Evolutionary conservation across 2,888 invertebrate species (phyloP), one percentile per base, ranked within the genome.

Genomic region (Pristionchus japonicus): DNA sequence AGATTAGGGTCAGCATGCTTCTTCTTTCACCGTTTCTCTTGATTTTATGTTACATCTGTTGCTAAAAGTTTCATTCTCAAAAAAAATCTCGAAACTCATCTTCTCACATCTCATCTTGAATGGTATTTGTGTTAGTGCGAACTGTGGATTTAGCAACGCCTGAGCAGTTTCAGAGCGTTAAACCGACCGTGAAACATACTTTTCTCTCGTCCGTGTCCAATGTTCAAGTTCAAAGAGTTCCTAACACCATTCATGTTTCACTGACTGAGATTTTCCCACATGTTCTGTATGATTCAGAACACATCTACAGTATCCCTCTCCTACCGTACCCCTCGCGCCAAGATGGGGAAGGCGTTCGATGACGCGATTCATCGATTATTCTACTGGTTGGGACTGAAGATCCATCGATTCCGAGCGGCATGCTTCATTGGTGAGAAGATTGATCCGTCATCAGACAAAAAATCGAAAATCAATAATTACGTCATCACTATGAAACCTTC

Each of bases 311-410:
- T n/a, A 67, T 27, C 67, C 31, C 34, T 34, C 31, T 4, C 37
- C 37, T 70, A 70, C 70, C 37, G 40, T 70, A 70, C 6, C 37
- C 70, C 4, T 34, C 20, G 23, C 6, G 4, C 1, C 20, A 23
- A 15, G 27, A 87, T 87, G 87, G 87, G 87, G 7, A 52, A 61
- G 31, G 57, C 61, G 27, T 87, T 87, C 37, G 87, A 87, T 80
- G 87, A 87, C n/a, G 64, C 67, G 15, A 87, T 87, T 31, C 87
- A 87, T 87, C 87, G 87, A 31, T n/a, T 61, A 15, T 87, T 87
- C 61, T 87, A 87, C 40, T 57, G 61, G 37, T 17, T 87, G 17
- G 87, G 87, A 6, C 61, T 87, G 77, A 77, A 77, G n/a, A 80
- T 87, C 20, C 80, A 87, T 34, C 43, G 34, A 57, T 87, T 52